A percentile compares a stretch with the other conserved stretches of the same genome.
phyloP scores from a whole-genome alignment of 30 jellyfish, hydroid and myxozoan genomes.

The Turritopsis dohrnii region DNA sequence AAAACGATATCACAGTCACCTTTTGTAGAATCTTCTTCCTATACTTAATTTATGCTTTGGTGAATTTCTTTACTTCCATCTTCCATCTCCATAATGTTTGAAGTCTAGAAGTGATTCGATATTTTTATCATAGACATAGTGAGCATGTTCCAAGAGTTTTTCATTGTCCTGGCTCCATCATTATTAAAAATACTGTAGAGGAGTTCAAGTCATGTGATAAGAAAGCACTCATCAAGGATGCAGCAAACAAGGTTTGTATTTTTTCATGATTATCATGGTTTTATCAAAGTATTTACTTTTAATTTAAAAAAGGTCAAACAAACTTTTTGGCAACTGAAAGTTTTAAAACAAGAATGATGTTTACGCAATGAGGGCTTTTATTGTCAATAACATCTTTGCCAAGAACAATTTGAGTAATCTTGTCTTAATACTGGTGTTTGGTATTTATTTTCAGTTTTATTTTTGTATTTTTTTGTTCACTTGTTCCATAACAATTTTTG shows the following conservation, averaged over 20 bases:
- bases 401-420: background rate
- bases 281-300: background rate
- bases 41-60: too few species aligned
- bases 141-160: constrained; percentile 48
- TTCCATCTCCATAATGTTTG: too few species aligned
- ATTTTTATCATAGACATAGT: background rate
- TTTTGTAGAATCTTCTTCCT: too few species aligned
- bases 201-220: constrained; percentile 83
- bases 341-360: background rate
- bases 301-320: too few species aligned
- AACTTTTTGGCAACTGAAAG: background rate
- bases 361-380: background rate
- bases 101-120: too few species aligned
- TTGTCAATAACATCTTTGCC: background rate
- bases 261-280: too few species aligned
- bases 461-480: background rate
- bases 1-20: too few species aligned
- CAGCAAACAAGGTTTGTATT: constrained; percentile 57
- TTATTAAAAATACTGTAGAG: constrained; percentile 63
- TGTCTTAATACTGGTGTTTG: background rate
- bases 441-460: background rate
- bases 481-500: too few species aligned
- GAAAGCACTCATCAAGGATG: constrained; percentile 36
- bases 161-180: constrained; percentile 49
- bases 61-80: too few species aligned